Evolutionary conservation across 2,113 vertebrate genomes (phyloP).

Genomic region (Pteronura brasiliensis): DNA sequence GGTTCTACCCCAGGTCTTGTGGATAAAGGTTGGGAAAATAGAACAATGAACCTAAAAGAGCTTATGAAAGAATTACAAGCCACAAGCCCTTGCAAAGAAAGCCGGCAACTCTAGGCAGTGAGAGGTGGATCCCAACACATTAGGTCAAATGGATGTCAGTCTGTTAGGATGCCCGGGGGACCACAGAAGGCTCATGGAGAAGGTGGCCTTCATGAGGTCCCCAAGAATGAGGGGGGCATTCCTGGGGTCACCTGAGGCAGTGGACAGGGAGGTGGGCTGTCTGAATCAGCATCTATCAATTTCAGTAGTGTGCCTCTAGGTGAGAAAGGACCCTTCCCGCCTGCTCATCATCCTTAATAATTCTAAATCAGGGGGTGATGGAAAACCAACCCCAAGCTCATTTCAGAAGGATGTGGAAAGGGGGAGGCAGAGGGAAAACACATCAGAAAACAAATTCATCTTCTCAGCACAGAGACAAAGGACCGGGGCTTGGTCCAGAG

Average conservation of each 20-base stretch:
- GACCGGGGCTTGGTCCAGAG: constrained; percentile 6
- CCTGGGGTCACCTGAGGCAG: background rate
- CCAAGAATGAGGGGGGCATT: background rate
- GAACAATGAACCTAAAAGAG: background rate
- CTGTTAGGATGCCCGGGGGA: background rate
- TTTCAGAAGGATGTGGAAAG: constrained; percentile 49
- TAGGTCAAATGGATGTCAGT: background rate
- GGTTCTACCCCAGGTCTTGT: background rate
- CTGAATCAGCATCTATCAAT: constrained; percentile 10
- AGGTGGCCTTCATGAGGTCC: background rate
- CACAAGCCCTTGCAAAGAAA: background rate
- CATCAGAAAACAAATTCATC: constrained; percentile 72
- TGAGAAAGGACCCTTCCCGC: constrained; percentile 43
- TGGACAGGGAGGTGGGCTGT: background rate
- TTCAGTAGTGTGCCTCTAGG: constrained; percentile 13
- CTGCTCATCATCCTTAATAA: constrained; percentile 62
- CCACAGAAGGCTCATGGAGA: background rate
- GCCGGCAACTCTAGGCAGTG: background rate
- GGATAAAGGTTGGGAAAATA: background rate
- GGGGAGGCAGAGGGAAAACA: constrained; percentile 17
- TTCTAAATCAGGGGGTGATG: constrained; percentile 48
- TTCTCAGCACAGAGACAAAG: constrained; percentile 64
- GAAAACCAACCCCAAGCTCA: constrained; percentile 56
- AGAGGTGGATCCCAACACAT: background rate
- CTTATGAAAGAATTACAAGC: background rate